phyloP scores from a whole-genome alignment of 1,140 invertebrate species.

The Leptinotarsa texana region DNA sequence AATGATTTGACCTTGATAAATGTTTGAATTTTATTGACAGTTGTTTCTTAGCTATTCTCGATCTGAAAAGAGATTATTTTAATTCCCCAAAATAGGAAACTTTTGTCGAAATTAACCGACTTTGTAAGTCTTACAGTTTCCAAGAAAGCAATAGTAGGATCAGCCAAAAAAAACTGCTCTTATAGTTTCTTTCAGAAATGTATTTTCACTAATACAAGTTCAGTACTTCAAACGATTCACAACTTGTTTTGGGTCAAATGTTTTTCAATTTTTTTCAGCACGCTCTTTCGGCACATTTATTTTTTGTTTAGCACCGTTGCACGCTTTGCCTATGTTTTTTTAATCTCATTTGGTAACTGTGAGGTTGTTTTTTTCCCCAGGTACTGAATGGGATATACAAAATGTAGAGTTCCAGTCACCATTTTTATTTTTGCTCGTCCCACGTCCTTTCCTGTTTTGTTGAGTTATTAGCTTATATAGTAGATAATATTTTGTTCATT shows the following conservation, averaged over 20 bases:
- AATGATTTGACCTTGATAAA: too few species aligned
- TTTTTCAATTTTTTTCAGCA: slow-evolving; percentile 4
- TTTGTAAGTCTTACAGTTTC: too few species aligned
- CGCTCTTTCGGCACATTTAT: slow-evolving; percentile 13
- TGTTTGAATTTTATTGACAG: too few species aligned
- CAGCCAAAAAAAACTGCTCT: too few species aligned
- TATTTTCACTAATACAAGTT: too few species aligned
- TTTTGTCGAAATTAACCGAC: too few species aligned
- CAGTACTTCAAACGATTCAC: neutral
- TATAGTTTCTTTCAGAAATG: too few species aligned
- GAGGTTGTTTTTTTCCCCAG: slow-evolving; percentile 70
- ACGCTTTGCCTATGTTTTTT: slow-evolving; percentile 55
- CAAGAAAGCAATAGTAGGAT: too few species aligned
- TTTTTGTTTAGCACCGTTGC: slow-evolving; percentile 35
- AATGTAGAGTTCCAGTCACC: slow-evolving; percentile 51
- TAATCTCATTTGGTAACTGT: slow-evolving; percentile 95
- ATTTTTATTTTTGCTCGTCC: slow-evolving; percentile 49
- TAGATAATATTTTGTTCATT: slow-evolving; percentile 27
- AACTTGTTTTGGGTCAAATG: neutral
- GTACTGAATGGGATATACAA: slow-evolving; percentile 71
- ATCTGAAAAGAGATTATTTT: too few species aligned
- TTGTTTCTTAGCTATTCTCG: too few species aligned
- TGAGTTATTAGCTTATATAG: slow-evolving; percentile 36
- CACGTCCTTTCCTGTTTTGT: slow-evolving; percentile 34
- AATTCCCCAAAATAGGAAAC: too few species aligned